These are phyloP conservation scores for Typhlichthys eigenmanni DNA, from an alignment of 2,797 vertebrate genomes.

Conservation along the genomic window DNA sequence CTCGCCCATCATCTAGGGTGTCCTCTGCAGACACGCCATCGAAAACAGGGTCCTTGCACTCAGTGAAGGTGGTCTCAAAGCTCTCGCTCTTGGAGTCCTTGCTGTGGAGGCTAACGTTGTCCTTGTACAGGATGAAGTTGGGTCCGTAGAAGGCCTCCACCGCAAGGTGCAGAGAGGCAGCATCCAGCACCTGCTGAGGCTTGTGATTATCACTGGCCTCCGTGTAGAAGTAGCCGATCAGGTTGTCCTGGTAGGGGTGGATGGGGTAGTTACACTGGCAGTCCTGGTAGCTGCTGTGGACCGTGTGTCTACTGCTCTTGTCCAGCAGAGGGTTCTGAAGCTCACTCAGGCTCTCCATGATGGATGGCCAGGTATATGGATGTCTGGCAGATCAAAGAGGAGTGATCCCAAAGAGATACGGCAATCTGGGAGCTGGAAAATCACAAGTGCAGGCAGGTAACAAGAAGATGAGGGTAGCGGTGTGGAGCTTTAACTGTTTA, in stretches of 20 bases:
- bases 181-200: slow-evolving; percentile 88
- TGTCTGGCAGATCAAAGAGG: slow-evolving; percentile 23
- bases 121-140: slow-evolving; percentile 86
- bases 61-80: slow-evolving; percentile 90
- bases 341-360: slow-evolving; percentile 89
- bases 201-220: slow-evolving; percentile 71
- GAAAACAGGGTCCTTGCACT: slow-evolving; percentile 75
- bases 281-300: slow-evolving; percentile 76
- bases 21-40: slow-evolving; percentile 54
- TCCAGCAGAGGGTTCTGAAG: slow-evolving; percentile 88
- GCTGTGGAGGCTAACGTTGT: slow-evolving; percentile 79
- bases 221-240: slow-evolving; percentile 86
- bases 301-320: slow-evolving; percentile 74
- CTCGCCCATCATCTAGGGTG: slow-evolving; percentile 48
- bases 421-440: slow-evolving; percentile 50
- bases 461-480: not conserved
- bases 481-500: not conserved
- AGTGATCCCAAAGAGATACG: slow-evolving; percentile 35
- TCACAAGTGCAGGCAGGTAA: slow-evolving; percentile 8
- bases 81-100: slow-evolving; percentile 86
- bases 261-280: slow-evolving; percentile 80
- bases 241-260: slow-evolving; percentile 82
- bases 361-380: slow-evolving; percentile 31
- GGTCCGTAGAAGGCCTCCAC: slow-evolving; percentile 90
- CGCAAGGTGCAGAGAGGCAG: slow-evolving; percentile 88